These are phyloP conservation scores for Cordilura impudica DNA, from an alignment of 2,888 invertebrate species.

Conservation along the genomic window DNA sequence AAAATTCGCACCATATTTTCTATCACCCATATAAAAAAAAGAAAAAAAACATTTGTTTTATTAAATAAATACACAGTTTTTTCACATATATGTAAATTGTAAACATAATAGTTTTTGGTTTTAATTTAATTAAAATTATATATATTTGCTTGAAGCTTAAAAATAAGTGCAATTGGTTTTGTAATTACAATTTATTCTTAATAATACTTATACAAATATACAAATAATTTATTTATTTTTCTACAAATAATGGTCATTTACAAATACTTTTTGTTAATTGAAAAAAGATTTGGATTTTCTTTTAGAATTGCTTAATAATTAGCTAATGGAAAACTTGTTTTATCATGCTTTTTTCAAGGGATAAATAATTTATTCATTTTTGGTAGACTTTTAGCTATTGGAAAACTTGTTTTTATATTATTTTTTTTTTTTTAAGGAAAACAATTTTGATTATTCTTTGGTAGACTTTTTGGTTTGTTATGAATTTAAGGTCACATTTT, in stretches of 20 bases:
- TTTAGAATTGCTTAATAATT: conserved; percentile 26
- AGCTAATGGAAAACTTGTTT: conserved; percentile 57
- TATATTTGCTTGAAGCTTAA: conserved; percentile 58
- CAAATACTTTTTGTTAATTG: conserved; percentile 27
- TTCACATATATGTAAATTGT: conserved; percentile 42
- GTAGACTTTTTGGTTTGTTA: conserved; percentile 36
- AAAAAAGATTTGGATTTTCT: conserved; percentile 25
- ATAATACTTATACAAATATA: conserved; percentile 32
- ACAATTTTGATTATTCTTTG: conserved; percentile 37
- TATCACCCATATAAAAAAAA: no score
- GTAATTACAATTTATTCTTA: neutral
- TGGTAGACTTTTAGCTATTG: conserved; percentile 55
- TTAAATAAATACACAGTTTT: conserved; percentile 31
- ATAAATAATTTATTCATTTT: conserved; percentile 39
- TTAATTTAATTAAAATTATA: conserved; percentile 25
- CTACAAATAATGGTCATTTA: conserved; percentile 55
- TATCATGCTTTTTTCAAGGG: neutral
- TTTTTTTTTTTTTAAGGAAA: conserved; percentile 6
- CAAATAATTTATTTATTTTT: conserved; percentile 4
- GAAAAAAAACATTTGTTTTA: conserved; percentile 7
- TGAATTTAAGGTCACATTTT: neutral
- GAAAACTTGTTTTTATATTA: conserved; percentile 58
- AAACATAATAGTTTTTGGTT: conserved; percentile 32
- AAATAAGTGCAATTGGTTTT: conserved; percentile 54
- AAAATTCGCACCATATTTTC: no score